phyloP scores from a whole-genome alignment of 2,113 vertebrate genomes.

The Myxocyprinus asiaticus region DNA sequence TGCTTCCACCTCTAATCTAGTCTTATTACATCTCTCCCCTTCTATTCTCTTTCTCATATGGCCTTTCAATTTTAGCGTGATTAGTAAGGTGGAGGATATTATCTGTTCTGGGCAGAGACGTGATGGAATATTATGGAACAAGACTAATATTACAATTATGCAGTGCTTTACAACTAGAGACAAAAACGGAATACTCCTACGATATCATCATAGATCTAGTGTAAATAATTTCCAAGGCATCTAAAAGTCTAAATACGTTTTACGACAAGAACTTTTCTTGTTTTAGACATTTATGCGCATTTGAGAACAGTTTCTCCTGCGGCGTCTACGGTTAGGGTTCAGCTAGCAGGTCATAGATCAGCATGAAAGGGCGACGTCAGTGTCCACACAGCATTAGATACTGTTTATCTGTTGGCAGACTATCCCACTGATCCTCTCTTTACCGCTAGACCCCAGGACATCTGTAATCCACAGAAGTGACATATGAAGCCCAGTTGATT shows the following conservation, averaged over 20 bases:
- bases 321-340: slow-evolving; percentile 6
- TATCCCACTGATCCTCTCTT: slow-evolving; percentile 33
- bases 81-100: slow-evolving; percentile 51
- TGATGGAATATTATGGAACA: slow-evolving; percentile 45
- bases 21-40: slow-evolving; percentile 56
- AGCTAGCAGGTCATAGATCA: slow-evolving; percentile 7
- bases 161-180: slow-evolving; percentile 48
- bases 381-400: slow-evolving; percentile 31
- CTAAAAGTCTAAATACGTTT: no score
- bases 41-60: slow-evolving; percentile 41
- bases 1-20: slow-evolving; percentile 53
- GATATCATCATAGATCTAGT: slow-evolving; percentile 34
- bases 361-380: background rate
- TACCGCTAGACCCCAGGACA: slow-evolving; percentile 39
- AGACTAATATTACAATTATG: slow-evolving; percentile 52
- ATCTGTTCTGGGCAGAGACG: slow-evolving; percentile 44
- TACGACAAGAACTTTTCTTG: background rate
- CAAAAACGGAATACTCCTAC: slow-evolving; percentile 31
- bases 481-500: slow-evolving; percentile 40
- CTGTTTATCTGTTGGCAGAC: slow-evolving; percentile 37
- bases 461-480: slow-evolving; percentile 48
- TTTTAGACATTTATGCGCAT: background rate
- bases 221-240: slow-evolving; percentile 6
- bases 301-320: background rate
- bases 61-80: slow-evolving; percentile 51